phyloP scores from a whole-genome alignment of 2,888 invertebrate genomes.

The Crematogaster levior region DNA sequence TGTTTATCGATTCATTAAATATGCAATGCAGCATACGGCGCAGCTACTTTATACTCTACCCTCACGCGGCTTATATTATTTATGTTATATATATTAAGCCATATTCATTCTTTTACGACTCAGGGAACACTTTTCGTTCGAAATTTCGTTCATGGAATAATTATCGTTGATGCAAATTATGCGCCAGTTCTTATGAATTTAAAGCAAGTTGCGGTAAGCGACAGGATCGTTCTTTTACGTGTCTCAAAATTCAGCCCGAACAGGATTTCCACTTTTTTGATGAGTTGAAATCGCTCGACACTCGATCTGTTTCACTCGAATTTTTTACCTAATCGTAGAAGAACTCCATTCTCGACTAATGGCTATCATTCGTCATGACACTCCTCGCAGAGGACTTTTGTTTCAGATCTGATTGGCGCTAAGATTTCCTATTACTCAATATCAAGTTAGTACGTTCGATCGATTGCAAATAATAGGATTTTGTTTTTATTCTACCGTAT shows the following conservation, averaged over 20 bases:
- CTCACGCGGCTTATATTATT: constrained; percentile 31
- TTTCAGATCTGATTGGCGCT: not conserved
- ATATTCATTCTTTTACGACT: constrained; percentile 10
- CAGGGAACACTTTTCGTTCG: not conserved
- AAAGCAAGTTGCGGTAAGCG: constrained; percentile 13
- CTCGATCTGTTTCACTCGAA: not conserved
- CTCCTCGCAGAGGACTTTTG: not conserved
- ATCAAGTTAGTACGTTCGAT: not conserved
- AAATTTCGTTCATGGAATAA: constrained; percentile 36
- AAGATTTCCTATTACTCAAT: constrained; percentile 15
- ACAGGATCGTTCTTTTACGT: not conserved
- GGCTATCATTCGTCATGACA: not conserved
- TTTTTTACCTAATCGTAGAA: constrained; percentile 12
- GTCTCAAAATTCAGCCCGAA: not conserved
- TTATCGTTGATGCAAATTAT: constrained; percentile 38
- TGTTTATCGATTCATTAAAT: constrained; percentile 49
- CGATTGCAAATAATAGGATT: not conserved
- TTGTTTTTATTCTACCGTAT: not conserved
- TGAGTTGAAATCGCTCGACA: not conserved
- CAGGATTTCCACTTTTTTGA: constrained; percentile 11
- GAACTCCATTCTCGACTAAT: constrained; percentile 12
- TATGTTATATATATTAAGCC: constrained; percentile 20
- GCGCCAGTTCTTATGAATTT: constrained; percentile 27
- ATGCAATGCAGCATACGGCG: constrained; percentile 31
- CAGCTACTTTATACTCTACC: constrained; percentile 38